Evolutionary conservation across 2,888 invertebrate genomes (phyloP).

Genomic region (Endotricha flammealis): DNA sequence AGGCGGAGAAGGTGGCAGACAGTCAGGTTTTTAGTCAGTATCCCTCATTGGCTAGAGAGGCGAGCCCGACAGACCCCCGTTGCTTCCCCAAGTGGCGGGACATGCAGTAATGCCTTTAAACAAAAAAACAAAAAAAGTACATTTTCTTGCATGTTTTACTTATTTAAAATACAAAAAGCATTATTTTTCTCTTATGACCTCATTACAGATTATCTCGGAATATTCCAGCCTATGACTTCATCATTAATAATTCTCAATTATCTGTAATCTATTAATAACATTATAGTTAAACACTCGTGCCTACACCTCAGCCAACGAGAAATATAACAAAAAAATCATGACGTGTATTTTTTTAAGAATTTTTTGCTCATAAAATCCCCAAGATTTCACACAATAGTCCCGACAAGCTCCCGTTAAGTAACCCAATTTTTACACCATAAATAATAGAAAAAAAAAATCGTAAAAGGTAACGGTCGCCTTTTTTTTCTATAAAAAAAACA

Average conservation of each 20-base stretch:
- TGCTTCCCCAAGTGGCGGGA: too few species aligned
- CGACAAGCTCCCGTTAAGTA: slow-evolving; percentile 69
- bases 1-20: too few species aligned
- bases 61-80: too few species aligned
- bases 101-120: too few species aligned
- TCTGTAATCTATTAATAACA: slow-evolving; percentile 48
- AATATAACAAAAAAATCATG: slow-evolving; percentile 17
- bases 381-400: slow-evolving; percentile 51
- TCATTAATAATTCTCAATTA: slow-evolving; percentile 53
- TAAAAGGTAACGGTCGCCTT: slow-evolving; percentile 64
- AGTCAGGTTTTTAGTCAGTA: too few species aligned
- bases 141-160: too few species aligned
- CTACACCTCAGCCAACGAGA: slow-evolving; percentile 23
- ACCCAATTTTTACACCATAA: slow-evolving; percentile 77
- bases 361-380: slow-evolving; percentile 37
- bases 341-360: slow-evolving; percentile 25
- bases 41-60: too few species aligned
- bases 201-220: slow-evolving; percentile 6
- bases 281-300: slow-evolving; percentile 36
- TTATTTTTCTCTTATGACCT: too few species aligned
- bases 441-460: slow-evolving; percentile 59
- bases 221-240: slow-evolving; percentile 17
- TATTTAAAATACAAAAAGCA: too few species aligned
- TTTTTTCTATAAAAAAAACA: slow-evolving; percentile 34
- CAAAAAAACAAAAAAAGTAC: too few species aligned